A percentile compares a stretch with the other conserved stretches of the same genome.
phyloP scores from a whole-genome alignment of 2,888 invertebrate genomes.

The Limnephilus rhombicus region DNA sequence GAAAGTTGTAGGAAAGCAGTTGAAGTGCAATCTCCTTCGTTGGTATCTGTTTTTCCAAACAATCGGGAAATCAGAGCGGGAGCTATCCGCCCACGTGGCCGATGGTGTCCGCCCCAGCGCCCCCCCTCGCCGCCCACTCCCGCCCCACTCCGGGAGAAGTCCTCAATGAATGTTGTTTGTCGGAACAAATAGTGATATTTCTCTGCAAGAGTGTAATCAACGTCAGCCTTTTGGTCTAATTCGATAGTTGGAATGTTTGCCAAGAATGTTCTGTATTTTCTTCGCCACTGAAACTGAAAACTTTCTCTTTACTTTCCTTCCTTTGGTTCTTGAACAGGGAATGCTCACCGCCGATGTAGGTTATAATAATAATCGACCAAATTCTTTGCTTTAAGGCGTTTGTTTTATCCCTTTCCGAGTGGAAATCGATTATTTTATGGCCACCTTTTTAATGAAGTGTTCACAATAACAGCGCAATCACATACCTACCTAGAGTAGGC shows the following conservation, averaged over 20 bases:
- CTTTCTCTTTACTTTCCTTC: not conserved
- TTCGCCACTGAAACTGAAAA: not conserved
- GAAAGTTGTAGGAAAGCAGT: not conserved
- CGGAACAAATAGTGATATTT: slow-evolving; percentile 10
- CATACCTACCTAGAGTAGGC: not conserved
- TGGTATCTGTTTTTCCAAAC: not conserved
- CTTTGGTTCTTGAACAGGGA: not conserved
- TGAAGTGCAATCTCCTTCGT: not conserved
- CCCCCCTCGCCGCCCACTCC: too few species aligned
- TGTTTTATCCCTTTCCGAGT: not conserved
- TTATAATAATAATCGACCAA: not conserved
- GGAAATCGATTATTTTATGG: not conserved
- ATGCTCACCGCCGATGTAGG: not conserved
- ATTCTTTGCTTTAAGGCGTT: not conserved
- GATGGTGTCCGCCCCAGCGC: too few species aligned
- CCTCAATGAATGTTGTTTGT: not conserved
- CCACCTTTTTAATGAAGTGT: not conserved
- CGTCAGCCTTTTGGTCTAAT: not conserved
- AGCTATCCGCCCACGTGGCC: not conserved
- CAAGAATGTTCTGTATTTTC: not conserved
- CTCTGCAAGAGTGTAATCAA: slow-evolving; percentile 10
- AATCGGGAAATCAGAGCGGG: not conserved
- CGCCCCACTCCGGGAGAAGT: not conserved
- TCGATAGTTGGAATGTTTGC: not conserved
- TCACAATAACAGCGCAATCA: not conserved